Conservation (phyloP, 2,113 vertebrate species). For the Pelecanus crispus region DNA sequence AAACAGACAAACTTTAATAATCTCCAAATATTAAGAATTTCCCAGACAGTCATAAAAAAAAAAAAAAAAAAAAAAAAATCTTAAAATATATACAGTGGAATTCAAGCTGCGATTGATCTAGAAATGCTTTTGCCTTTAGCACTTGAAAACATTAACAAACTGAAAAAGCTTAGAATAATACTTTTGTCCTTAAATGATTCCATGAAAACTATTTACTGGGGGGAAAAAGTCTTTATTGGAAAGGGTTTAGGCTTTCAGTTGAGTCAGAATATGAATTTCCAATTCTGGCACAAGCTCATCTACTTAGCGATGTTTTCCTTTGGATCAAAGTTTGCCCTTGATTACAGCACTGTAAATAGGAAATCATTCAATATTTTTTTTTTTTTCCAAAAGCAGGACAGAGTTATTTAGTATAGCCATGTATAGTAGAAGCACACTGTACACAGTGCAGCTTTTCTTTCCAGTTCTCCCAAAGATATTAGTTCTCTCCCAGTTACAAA, state of each 20-base stretch:
- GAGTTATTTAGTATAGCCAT: background rate
- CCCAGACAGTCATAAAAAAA: background rate
- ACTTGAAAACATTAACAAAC: background rate
- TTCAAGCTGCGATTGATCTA: background rate
- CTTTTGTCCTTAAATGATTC: background rate
- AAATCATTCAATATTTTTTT: background rate
- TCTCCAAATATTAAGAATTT: background rate
- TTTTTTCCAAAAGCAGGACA: background rate
- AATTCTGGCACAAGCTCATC: background rate
- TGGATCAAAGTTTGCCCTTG: background rate
- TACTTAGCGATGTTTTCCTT: background rate
- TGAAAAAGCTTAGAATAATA: background rate
- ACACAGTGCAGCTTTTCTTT: background rate
- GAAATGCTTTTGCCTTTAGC: background rate
- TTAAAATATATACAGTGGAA: background rate
- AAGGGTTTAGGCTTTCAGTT: background rate
- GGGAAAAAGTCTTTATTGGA: background rate
- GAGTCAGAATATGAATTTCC: background rate
- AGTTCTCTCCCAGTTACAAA: constrained; percentile 36
- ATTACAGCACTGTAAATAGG: background rate
- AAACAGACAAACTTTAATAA: constrained; percentile 3
- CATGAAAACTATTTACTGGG: background rate
- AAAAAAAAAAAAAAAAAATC: no score
- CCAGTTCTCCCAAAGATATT: constrained; percentile 26
- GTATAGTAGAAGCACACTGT: background rate